Percentiles rank a stretch among this genome's conserved stretches.
These are phyloP conservation scores for Cherax quadricarinatus DNA, from an alignment of 1,140 invertebrate species.

Conservation along the genomic window DNA sequence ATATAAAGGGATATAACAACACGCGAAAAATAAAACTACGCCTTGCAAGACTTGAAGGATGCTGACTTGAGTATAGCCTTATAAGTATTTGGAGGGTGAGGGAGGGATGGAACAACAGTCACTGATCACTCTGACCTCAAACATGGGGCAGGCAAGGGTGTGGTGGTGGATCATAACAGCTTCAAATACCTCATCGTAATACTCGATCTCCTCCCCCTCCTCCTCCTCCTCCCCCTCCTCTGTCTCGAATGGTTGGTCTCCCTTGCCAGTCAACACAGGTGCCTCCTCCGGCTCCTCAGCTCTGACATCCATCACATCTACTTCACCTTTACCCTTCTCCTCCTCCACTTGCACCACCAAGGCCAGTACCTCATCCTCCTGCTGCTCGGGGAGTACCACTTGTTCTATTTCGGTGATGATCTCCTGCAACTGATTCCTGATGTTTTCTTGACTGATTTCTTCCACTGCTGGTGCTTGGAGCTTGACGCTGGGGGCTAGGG, in stretches of 20 bases:
- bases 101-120: no score
- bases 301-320: neutral
- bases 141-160: neutral
- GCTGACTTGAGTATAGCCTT: no score
- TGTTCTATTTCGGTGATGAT: constrained; percentile 82
- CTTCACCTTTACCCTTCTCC: neutral
- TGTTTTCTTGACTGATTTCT: constrained; percentile 79
- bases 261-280: neutral
- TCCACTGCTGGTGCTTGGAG: constrained; percentile 43
- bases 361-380: neutral
- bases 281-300: neutral
- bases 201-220: constrained; percentile 70
- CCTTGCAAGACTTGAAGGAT: no score
- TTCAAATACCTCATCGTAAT: constrained; percentile 65
- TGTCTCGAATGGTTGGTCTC: no score
- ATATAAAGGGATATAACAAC: no score
- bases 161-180: neutral
- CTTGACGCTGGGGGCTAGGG: neutral
- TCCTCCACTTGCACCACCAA: constrained; percentile 3
- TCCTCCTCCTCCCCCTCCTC: constrained; percentile 23
- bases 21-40: no score
- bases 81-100: no score
- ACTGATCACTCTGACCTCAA: neutral
- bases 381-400: constrained; percentile 76
- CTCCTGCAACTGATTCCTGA: constrained; percentile 80